Evolutionary conservation across 2,113 vertebrate genomes (phyloP), one percentile per base, ranked within the genome.

Genomic region (Willisornis vidua): DNA sequence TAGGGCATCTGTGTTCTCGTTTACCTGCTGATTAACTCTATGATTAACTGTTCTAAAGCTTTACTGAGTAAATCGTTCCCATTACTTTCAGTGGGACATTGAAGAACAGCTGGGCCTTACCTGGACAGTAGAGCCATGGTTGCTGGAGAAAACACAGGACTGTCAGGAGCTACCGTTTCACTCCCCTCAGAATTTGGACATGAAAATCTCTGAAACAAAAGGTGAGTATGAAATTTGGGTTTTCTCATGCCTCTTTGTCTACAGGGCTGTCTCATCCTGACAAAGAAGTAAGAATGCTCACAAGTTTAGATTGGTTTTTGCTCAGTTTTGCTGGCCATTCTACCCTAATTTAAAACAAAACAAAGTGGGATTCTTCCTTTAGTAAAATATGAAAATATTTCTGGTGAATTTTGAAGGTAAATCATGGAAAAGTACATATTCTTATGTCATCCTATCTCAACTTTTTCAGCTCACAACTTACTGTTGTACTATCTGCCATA

Each of bases 61-160:
- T 39, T 14, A 15, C 20, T 29, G 14, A 35, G 15, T 35, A 20
- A 85, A 67, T 10, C 7, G 3, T 59, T 45, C 6, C 61, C 6
- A 0, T 57, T 65, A 19, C 3, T 87, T 76, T n/a, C 31, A 41
- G n/a, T 10, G 11, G 22, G 12, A 37, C 20, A 1, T 31, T 0
- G 0, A 24, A 11, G 8, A 51, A 19, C 12, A 43, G 43, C 37
- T 33, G 25, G 46, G 57, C 58, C 49, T 35, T 23, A 24, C 25
- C 35, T 23, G 39, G 31, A 26, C 3, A 1, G 6, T 4, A 28
- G 31, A 71, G 22, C 41, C 14, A 3, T 0, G 0, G 9, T 7
- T 1, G 0, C 45, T 55, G 7, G 33, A 63, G 46, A 13, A 31
- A 23, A 9, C 24, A 5, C 6, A 7, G 63, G 12, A 14, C 29